Evolutionary conservation across 1,140 invertebrate species (phyloP).

Genomic region (Caenorhabditis latens): DNA sequence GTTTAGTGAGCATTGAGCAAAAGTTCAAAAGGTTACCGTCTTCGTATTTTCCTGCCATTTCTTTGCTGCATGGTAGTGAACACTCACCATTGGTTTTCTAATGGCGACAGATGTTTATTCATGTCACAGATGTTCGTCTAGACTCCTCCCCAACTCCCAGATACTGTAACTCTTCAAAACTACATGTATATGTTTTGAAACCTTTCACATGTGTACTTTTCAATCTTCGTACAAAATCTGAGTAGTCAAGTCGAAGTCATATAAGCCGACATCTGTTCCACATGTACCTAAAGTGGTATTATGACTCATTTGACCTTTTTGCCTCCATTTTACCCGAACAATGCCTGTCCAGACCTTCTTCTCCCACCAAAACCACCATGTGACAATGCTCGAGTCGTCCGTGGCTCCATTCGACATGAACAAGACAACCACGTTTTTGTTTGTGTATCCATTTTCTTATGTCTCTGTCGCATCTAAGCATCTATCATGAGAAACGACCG

Average conservation of each 20-base stretch:
- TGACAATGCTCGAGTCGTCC: conserved; percentile 44
- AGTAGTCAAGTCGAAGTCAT: no score
- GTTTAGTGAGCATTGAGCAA: conserved; percentile 37
- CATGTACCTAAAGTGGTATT: conserved; percentile 2
- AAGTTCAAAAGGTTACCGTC: conserved; percentile 13
- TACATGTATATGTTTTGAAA: no score
- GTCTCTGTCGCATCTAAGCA: conserved; percentile 47
- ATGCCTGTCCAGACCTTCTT: conserved; percentile 18
- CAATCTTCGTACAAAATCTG: no score
- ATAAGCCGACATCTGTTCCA: conserved; percentile 30
- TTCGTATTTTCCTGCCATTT: not conserved
- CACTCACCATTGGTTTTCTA: no score
- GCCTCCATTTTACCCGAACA: conserved; percentile 2
- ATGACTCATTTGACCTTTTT: conserved; percentile 51
- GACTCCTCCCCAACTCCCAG: no score
- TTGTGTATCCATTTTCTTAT: conserved; percentile 49
- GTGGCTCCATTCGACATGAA: conserved; percentile 11
- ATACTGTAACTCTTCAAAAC: not conserved
- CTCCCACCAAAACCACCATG: conserved; percentile 30
- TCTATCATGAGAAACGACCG: conserved; percentile 29
- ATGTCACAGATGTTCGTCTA: no score
- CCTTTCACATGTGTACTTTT: no score
- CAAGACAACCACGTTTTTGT: conserved; percentile 53
- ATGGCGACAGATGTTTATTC: no score
- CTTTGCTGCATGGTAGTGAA: no score